Conservation (phyloP, 2,797 vertebrate species). For the Tokudaia tokunoshimensis region DNA sequence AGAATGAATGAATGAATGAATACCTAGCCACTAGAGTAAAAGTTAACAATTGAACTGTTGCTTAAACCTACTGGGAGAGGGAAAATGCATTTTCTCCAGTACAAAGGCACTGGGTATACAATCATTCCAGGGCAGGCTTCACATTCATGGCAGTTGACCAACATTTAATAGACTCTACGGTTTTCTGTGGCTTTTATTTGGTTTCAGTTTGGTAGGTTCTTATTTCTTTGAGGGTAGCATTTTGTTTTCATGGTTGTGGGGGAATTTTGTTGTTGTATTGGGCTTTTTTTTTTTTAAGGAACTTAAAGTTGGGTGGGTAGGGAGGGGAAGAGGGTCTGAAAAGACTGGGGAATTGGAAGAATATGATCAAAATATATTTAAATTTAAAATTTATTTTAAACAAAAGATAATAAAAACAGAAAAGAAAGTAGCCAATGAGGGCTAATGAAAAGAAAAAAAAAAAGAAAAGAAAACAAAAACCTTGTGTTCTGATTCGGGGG, state of each 20-base stretch:
- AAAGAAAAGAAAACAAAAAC: too few species aligned
- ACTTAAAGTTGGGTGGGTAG: not conserved
- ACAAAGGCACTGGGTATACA: not conserved
- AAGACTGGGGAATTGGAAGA: not conserved
- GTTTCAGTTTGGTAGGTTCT: not conserved
- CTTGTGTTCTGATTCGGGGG: not conserved
- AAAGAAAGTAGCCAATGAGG: not conserved
- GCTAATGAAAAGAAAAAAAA: not conserved
- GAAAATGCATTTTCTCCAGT: not conserved
- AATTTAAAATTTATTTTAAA: not conserved
- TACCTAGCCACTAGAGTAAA: not conserved
- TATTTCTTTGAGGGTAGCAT: not conserved
- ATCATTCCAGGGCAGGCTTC: not conserved
- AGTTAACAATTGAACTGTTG: too few species aligned
- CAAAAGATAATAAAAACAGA: not conserved
- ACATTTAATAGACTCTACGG: too few species aligned
- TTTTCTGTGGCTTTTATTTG: not conserved
- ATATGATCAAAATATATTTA: not conserved
- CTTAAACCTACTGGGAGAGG: not conserved
- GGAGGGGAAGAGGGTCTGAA: not conserved
- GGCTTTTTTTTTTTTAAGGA: not conserved
- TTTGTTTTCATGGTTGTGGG: not conserved
- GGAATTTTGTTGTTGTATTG: not conserved
- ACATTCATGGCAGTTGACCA: not conserved
- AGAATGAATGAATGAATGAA: not conserved